Evolutionary conservation across 2,797 vertebrate species (phyloP).

Genomic region (Gadopsis bispinosus): DNA sequence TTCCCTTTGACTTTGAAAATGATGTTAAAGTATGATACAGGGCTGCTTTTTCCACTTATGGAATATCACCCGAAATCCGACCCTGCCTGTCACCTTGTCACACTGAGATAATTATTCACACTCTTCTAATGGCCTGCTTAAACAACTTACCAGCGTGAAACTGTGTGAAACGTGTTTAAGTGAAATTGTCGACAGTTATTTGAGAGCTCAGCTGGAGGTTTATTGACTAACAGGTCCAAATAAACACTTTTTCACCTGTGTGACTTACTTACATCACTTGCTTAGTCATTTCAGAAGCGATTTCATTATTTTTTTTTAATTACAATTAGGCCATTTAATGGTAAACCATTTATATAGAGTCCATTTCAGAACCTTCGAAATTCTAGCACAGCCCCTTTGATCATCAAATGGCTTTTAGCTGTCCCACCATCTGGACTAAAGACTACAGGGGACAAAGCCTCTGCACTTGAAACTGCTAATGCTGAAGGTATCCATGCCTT

Average conservation of each 20-base stretch:
- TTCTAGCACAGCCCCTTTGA: background rate
- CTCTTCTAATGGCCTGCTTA: background rate
- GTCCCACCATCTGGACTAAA: background rate
- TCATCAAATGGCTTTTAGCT: background rate
- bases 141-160: background rate
- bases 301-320: background rate
- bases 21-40: background rate
- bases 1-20: background rate
- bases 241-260: background rate
- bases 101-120: background rate
- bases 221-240: background rate
- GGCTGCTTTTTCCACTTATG: background rate
- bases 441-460: background rate
- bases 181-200: background rate
- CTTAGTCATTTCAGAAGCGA: background rate
- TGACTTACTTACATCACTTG: background rate
- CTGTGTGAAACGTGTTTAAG: background rate
- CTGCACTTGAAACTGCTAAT: background rate
- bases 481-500: background rate
- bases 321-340: background rate
- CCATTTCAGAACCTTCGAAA: background rate
- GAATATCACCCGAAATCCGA: background rate
- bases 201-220: background rate
- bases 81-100: background rate
- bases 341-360: background rate